Evolutionary conservation across 37 sponge, comb jelly and placozoan genomes (phyloP), one percentile per base, ranked within the genome.

Genomic region (Diacarnus erythraeanus): DNA sequence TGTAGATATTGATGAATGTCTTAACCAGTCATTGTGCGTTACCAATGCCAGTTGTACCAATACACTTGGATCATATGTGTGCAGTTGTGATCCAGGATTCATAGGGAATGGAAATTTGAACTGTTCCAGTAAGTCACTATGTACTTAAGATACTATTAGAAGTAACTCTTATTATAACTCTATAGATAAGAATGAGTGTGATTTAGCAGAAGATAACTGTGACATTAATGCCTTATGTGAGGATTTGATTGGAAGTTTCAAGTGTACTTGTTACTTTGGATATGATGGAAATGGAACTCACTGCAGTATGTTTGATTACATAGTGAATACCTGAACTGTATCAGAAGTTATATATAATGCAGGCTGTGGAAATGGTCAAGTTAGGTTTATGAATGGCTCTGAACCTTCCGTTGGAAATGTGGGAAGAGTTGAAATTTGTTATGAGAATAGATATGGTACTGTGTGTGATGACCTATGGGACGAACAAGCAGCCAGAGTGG

Each of bases 121-220:
- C 40, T 83, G 84, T 51, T 67, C 54, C 22, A 56, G 84, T 83
- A 67, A 78, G 78, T 18, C 3, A 4, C 25, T 1, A 17, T 29
- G 4, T 30, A 41, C 42, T 74, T 56, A 1, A 26, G 15, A 38
- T 22, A 35, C n/a, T 71, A 36, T 3, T 40, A 40, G 27, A 63
- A 23, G 8, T 4, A 36, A 75, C 18, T 56, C 6, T 35, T 23
- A 33, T 59, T 20, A 56, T 37, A 22, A 31, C 25, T 71, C 2
- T 71, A 1, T 39, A 79, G 86, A 86, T 72, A 72, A 73, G 34
- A 64, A 86, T 65, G 86, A 86, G 34, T 86, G 86, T 65, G 68
- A 1, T 23, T n/a, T 43, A 23, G 21, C 27, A 3, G 27, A 22
- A n/a, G 36, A 63, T 25, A 43, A 64, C 20, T 82, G 82, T 72